These are phyloP conservation scores for Pterocles gutturalis DNA, from an alignment of 2,113 vertebrate genomes.

Conservation along the genomic window DNA sequence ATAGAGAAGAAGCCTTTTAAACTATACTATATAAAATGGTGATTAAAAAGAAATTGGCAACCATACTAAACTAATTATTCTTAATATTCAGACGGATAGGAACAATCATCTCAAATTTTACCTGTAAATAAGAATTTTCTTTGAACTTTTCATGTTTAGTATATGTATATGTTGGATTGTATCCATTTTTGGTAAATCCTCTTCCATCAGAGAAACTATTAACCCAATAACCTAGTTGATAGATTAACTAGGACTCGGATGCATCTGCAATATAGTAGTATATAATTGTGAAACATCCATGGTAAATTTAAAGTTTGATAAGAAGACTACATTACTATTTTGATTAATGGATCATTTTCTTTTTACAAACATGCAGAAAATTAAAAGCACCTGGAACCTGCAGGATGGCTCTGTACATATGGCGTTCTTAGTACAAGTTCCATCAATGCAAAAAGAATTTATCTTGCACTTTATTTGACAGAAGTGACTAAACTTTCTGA, in stretches of 20 bases:
- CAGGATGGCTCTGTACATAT: not conserved
- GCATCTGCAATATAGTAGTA: not conserved
- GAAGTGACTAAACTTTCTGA: conserved; percentile 48
- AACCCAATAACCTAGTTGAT: not conserved
- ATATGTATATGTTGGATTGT: not conserved
- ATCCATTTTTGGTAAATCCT: not conserved
- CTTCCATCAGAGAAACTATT: not conserved
- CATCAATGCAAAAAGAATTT: conserved; percentile 19
- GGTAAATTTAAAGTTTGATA: not conserved
- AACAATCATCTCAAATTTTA: not conserved
- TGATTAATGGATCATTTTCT: not conserved
- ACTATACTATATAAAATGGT: not conserved
- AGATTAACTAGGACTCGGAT: not conserved
- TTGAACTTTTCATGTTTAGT: not conserved
- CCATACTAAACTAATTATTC: not conserved
- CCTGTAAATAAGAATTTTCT: not conserved
- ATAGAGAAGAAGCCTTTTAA: not conserved
- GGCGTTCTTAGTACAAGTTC: not conserved
- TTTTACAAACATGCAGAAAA: not conserved
- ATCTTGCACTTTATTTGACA: conserved; percentile 44
- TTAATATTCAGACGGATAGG: not conserved
- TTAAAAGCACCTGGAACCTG: conserved; percentile 30
- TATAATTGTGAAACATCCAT: not conserved
- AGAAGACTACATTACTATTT: not conserved
- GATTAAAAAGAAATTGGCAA: not conserved